Evolutionary conservation across 2,797 vertebrate species (phyloP).

Genomic region (Gallinago solitaria): DNA sequence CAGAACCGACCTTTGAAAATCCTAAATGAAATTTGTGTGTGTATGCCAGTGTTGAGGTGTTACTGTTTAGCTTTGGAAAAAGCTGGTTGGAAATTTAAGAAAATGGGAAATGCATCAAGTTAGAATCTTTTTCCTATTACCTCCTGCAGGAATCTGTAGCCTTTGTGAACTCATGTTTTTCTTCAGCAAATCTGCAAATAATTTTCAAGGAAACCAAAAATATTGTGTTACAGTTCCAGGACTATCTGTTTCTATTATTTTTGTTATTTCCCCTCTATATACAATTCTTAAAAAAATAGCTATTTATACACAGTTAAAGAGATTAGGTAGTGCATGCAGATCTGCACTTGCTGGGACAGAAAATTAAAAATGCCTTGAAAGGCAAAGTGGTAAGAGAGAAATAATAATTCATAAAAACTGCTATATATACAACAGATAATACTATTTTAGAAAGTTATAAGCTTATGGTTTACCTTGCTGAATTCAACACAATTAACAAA

Average conservation of each 20-base stretch:
- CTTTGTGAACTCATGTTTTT: background rate
- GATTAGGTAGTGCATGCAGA: background rate
- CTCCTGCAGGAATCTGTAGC: background rate
- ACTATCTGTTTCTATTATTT: background rate
- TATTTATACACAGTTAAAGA: background rate
- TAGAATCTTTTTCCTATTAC: background rate
- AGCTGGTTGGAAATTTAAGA: background rate
- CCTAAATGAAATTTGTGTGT: background rate
- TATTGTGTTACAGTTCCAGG: background rate
- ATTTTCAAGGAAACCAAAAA: background rate
- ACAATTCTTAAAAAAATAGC: background rate
- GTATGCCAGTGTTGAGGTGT: background rate
- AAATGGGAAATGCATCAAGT: background rate
- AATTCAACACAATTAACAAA: background rate
- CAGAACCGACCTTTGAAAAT: slow-evolving; percentile 16
- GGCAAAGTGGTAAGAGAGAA: background rate
- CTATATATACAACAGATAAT: background rate
- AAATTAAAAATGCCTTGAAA: slow-evolving; percentile 1
- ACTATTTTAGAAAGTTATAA: background rate
- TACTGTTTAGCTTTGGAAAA: background rate
- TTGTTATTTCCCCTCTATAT: background rate
- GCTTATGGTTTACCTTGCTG: background rate
- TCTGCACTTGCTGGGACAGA: background rate
- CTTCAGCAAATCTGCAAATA: background rate
- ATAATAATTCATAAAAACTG: background rate